Evolutionary conservation across 2,113 vertebrate genomes (phyloP).

Genomic region (Himantopus leucocephalus): DNA sequence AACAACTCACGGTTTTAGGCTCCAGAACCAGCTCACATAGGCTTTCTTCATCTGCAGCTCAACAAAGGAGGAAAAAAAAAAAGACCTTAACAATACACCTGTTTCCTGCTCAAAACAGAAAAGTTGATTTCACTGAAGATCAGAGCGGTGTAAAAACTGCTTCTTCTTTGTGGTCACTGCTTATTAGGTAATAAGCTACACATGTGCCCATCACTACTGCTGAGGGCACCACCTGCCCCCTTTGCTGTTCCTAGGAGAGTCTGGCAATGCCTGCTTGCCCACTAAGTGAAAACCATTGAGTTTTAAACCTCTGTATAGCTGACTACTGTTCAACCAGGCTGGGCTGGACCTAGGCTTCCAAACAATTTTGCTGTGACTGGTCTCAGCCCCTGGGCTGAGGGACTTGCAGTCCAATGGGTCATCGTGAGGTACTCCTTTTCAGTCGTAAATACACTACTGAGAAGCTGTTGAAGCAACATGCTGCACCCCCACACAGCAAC

Average conservation of each 20-base stretch:
- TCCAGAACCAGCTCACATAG: rapidly evolving
- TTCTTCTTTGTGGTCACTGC: background rate
- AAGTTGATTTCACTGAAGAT: background rate
- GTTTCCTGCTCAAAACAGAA: background rate
- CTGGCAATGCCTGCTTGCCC: background rate
- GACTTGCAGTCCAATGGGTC: background rate
- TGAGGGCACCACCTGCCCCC: background rate
- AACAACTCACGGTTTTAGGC: background rate
- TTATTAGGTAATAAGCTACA: background rate
- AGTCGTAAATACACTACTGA: background rate
- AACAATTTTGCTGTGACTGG: background rate
- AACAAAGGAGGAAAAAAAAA: background rate
- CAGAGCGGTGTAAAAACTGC: background rate
- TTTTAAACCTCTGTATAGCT: background rate
- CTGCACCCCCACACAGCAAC: background rate
- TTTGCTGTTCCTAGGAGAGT: background rate
- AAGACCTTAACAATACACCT: background rate
- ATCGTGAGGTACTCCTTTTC: background rate
- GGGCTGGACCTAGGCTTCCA: background rate
- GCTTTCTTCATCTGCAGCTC: background rate
- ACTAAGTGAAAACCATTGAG: background rate
- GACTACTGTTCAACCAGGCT: background rate
- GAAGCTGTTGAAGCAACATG: background rate
- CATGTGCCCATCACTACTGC: background rate
- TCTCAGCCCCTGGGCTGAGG: background rate